A percentile compares a stretch with the other conserved stretches of the same genome.
Conservation (phyloP, 1,140 invertebrate species). For the Argopecten irradians region DNA sequence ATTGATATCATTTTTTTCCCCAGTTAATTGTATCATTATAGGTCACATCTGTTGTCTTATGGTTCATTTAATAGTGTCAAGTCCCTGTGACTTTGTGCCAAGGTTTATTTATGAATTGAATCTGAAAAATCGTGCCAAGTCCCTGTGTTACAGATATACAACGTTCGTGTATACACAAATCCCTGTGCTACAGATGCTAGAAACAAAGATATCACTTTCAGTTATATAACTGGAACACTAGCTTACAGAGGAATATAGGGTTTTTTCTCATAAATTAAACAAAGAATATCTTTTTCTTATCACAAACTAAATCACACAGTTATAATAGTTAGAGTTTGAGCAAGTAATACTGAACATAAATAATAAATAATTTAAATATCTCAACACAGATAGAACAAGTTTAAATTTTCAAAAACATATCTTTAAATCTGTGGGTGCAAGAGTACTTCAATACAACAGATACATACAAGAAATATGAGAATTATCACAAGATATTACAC, state of each 20-base stretch:
- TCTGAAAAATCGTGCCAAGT: too few relatives aligned
- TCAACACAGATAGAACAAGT: background rate
- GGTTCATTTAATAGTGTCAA: too few relatives aligned
- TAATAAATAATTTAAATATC: constrained; percentile 24
- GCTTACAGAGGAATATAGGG: background rate
- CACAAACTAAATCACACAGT: background rate
- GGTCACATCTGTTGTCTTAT: too few relatives aligned
- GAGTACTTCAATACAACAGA: constrained; percentile 14
- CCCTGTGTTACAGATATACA: background rate
- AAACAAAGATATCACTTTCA: background rate
- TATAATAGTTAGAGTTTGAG: background rate
- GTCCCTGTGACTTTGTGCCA: too few relatives aligned
- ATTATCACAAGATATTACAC: constrained; percentile 18
- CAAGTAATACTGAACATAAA: constrained; percentile 12
- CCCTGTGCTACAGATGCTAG: too few relatives aligned
- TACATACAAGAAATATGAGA: background rate
- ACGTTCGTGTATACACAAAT: too few relatives aligned
- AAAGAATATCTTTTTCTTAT: constrained; percentile 7
- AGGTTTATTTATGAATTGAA: too few relatives aligned
- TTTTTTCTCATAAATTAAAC: constrained; percentile 14
- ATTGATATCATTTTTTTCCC: too few relatives aligned
- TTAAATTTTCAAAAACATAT: background rate
- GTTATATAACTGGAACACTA: background rate
- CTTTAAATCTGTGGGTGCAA: constrained; percentile 1
- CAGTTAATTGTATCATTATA: too few relatives aligned